Evolutionary conservation across 2,797 vertebrate species (phyloP).

Genomic region (Eupleurogrammus muticus): DNA sequence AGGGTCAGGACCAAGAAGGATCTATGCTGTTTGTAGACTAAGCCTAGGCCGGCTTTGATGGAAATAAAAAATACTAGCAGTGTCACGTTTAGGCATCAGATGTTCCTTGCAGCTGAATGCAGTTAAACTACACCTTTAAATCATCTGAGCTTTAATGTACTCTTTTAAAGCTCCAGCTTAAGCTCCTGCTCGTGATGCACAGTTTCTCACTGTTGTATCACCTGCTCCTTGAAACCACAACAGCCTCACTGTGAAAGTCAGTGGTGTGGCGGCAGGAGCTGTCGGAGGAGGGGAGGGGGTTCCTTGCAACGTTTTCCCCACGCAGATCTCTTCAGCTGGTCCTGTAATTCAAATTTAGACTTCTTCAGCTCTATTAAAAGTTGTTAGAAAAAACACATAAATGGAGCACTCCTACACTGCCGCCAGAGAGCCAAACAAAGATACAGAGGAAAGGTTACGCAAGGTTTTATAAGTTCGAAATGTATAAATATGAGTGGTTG

Average conservation of each 20-base stretch:
- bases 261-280: background rate
- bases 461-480: too few species aligned
- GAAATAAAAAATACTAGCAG: background rate
- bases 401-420: too few species aligned
- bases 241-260: conserved; percentile 24
- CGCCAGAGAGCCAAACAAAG: too few species aligned
- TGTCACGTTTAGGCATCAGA: background rate
- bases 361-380: conserved; percentile 22
- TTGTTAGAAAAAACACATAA: conserved; percentile 17
- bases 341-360: conserved; percentile 22
- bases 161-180: background rate
- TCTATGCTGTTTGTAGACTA: conserved; percentile 10
- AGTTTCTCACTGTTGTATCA: conserved; percentile 25
- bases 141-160: background rate
- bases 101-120: conserved; percentile 16
- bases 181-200: conserved; percentile 17
- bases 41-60: conserved; percentile 6
- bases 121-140: background rate
- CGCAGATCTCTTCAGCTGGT: conserved; percentile 47
- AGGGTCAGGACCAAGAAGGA: conserved; percentile 12
- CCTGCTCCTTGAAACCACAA: conserved; percentile 19
- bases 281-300: conserved; percentile 20
- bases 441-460: too few species aligned
- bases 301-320: conserved; percentile 40
- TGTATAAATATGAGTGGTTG: too few species aligned